Evolutionary conservation across 2,797 vertebrate genomes (phyloP).

Genomic region (Acridotheres tristis): DNA sequence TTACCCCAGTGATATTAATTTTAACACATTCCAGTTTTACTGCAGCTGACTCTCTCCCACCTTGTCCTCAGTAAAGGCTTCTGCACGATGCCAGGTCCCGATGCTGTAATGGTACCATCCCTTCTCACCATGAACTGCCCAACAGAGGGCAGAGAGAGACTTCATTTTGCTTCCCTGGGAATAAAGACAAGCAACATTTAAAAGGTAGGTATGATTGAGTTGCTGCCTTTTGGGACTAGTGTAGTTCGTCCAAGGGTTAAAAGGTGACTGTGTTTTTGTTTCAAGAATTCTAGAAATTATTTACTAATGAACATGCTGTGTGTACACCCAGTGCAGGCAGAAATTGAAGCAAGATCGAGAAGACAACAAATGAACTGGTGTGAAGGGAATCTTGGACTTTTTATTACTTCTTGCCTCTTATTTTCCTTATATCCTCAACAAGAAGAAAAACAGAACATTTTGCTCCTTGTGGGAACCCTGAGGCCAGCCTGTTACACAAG

Average conservation of each 20-base stretch:
- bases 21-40: neutral
- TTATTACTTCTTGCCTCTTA: neutral
- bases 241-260: neutral
- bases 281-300: neutral
- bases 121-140: neutral
- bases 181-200: neutral
- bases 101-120: neutral
- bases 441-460: neutral
- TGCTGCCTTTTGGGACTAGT: neutral
- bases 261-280: neutral
- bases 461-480: neutral
- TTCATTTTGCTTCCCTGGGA: neutral
- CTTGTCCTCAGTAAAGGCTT: neutral
- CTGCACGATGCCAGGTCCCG: neutral
- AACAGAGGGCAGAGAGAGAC: constrained; percentile 35
- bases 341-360: neutral
- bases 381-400: neutral
- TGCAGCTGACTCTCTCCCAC: neutral
- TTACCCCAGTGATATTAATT: neutral
- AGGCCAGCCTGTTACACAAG: neutral
- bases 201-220: neutral
- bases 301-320: neutral
- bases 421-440: neutral
- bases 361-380: neutral
- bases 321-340: neutral